Evolutionary conservation across 2,113 vertebrate genomes (phyloP), one percentile per base, ranked within the genome.

Genomic region (Vireo altiloquus): DNA sequence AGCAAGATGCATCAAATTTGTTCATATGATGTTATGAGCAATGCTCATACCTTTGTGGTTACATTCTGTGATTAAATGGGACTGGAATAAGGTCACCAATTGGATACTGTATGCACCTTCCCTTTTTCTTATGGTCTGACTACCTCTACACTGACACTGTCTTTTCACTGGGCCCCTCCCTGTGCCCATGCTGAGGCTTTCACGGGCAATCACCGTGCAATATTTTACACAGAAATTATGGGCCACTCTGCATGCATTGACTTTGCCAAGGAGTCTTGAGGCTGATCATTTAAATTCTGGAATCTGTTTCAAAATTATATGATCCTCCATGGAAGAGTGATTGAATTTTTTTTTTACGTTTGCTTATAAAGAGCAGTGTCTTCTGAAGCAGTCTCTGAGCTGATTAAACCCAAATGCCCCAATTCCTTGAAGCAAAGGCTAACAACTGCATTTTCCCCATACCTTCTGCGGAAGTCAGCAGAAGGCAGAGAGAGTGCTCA

Each of bases 31-130:
- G 35, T 16, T 39, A 20, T 15, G 63, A 71, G 22, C 19, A 19
- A 12, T 31, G 33, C 25, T 30, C 0, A 0, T 24, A 20, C 6
- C 8, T 59, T 66, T 44, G 30, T 13, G 14, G 10, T 35, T 70
- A 18, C n/a, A 57, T 37, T 68, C 20, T 59, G 40, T 54, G 39
- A 22, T 44, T 49, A 50, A 77, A 54, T 16, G 30, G 39, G 24
- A 75, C 23, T 49, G 53, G 28, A 70, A 46, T 13, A 64, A 61
- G 10, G 22, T 59, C 19, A n/a, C 8, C 25, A 50, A 2, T 0
- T 64, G n/a, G 27, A 15, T 33, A 19, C 7, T 28, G 16, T 20
- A 7, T 16, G 15, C 17, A 53, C 12, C 13, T 53, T n/a, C 13
- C 49, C 9, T 35, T 64, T 52, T 68, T 35, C 24, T 37, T 24